phyloP scores from a whole-genome alignment of 2,113 vertebrate species.

The Coryphaenoides rupestris region DNA sequence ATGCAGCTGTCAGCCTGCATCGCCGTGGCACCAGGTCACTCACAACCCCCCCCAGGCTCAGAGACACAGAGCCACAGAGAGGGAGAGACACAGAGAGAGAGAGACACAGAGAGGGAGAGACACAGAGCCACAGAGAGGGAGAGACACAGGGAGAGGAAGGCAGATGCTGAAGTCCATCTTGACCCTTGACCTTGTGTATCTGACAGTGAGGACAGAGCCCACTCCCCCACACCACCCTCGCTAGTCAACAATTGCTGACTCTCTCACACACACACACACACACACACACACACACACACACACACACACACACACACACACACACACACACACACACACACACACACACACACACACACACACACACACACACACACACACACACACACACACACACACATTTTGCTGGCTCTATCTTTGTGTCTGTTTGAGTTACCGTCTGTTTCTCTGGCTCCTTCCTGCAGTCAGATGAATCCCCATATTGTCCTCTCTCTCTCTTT shows the following conservation, averaged over 20 bases:
- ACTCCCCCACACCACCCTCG: slow-evolving; percentile 18
- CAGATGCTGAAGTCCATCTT: slow-evolving; percentile 25
- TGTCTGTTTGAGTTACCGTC: not conserved
- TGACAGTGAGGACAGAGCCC: slow-evolving; percentile 33
- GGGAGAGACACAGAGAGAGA: not conserved
- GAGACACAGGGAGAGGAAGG: not conserved
- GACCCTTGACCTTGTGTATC: slow-evolving; percentile 45
- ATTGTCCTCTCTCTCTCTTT: no score
- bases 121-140: no score
- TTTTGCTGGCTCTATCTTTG: not conserved
- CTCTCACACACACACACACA: slow-evolving; percentile 34
- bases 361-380: slow-evolving; percentile 32
- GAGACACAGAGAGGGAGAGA: not conserved
- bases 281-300: slow-evolving; percentile 35
- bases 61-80: slow-evolving; percentile 8
- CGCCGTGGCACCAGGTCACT: no score
- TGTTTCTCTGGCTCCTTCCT: no score
- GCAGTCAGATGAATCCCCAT: no score
- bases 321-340: slow-evolving; percentile 34
- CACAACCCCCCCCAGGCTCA: not conserved
- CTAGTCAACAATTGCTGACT: slow-evolving; percentile 40
- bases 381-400: slow-evolving; percentile 34
- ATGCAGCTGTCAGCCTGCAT: slow-evolving; percentile 52
- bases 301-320: slow-evolving; percentile 32
- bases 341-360: slow-evolving; percentile 35